Evolutionary conservation across 2,113 vertebrate species (phyloP).

Genomic region (Pteruthius melanotis): DNA sequence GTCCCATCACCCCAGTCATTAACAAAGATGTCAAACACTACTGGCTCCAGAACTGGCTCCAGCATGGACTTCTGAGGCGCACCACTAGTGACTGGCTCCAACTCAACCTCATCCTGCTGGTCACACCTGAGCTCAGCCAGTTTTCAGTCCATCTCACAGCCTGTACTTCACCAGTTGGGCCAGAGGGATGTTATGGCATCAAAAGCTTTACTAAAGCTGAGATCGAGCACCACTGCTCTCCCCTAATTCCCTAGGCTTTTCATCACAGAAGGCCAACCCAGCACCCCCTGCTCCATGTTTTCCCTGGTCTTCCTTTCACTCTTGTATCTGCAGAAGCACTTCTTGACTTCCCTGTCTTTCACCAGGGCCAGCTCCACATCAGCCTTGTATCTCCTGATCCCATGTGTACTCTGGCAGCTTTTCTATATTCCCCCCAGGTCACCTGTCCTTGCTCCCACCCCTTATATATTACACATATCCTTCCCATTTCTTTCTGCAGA

Average conservation of each 20-base stretch:
- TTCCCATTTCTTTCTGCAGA: not conserved
- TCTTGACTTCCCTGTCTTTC: not conserved
- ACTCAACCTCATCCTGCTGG: not conserved
- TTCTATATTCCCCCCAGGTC: not conserved
- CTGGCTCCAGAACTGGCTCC: not conserved
- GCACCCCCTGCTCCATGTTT: not conserved
- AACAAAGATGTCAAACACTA: not conserved
- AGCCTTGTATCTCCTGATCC: not conserved
- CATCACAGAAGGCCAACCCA: not conserved
- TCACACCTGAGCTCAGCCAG: not conserved
- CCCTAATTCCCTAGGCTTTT: not conserved
- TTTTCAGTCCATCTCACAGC: not conserved
- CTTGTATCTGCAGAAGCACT: not conserved
- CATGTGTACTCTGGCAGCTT: not conserved
- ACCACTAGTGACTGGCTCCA: not conserved
- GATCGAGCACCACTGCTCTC: not conserved
- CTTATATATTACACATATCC: rapidly evolving
- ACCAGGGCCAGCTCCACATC: not conserved
- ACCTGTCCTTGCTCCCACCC: not conserved
- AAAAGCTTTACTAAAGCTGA: not conserved
- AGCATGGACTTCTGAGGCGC: not conserved
- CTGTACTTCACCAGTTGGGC: not conserved
- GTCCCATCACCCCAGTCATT: not conserved
- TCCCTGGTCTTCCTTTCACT: not conserved
- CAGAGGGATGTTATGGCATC: not conserved